These are phyloP conservation scores for Tetrapedia diversipes DNA, from an alignment of 2,888 invertebrate species.

Conservation along the genomic window DNA sequence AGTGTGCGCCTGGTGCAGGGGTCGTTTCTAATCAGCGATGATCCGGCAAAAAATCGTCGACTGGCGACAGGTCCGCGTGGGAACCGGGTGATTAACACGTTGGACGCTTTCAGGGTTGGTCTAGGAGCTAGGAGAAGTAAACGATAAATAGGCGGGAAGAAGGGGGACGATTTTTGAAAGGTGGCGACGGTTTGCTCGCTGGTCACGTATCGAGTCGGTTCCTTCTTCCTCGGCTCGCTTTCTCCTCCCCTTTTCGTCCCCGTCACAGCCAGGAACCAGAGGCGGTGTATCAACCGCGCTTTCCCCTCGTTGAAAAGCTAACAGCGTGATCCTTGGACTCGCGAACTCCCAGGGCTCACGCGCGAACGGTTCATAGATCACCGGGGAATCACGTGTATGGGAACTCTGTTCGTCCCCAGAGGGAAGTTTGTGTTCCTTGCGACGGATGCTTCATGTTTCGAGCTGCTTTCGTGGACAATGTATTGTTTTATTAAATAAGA, in stretches of 20 bases:
- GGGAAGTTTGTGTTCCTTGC: constrained; percentile 20
- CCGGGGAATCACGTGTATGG: constrained; percentile 19
- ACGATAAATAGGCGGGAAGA: constrained; percentile 24
- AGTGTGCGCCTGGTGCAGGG: not conserved
- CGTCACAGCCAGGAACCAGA: constrained; percentile 32
- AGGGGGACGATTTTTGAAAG: constrained; percentile 48
- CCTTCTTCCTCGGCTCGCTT: not conserved
- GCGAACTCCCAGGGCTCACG: constrained; percentile 33
- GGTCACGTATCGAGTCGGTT: constrained; percentile 52
- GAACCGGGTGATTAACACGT: constrained; percentile 47
- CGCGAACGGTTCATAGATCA: constrained; percentile 54
- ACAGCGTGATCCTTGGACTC: constrained; percentile 72
- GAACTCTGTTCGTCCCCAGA: not conserved
- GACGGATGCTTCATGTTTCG: constrained; percentile 28
- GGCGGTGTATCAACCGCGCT: constrained; percentile 69
- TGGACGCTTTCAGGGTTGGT: constrained; percentile 28
- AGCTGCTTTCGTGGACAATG: not conserved
- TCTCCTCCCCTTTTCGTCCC: not conserved
- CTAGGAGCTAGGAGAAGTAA: too few relatives aligned
- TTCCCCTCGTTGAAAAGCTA: constrained; percentile 63
- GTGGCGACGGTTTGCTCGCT: constrained; percentile 31
- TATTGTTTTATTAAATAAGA: constrained; percentile 39
- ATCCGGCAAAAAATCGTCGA: constrained; percentile 49
- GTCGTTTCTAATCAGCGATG: constrained; percentile 56
- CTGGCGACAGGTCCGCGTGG: not conserved